Evolutionary conservation across 2,888 invertebrate genomes (phyloP).

Genomic region (Halictus quadricinctus): DNA sequence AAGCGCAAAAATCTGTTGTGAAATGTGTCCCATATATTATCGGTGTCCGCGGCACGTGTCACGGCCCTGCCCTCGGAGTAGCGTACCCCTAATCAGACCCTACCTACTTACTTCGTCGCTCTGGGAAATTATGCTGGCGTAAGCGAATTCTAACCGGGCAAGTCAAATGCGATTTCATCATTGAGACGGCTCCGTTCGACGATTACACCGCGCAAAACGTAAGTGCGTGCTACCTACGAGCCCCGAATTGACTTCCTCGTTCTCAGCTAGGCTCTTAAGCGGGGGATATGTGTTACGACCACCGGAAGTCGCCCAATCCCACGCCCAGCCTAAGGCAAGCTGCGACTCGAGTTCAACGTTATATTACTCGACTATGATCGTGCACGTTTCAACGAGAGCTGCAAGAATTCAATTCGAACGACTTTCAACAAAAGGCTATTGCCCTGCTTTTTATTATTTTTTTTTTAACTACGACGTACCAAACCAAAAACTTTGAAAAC

Average conservation of each 20-base stretch:
- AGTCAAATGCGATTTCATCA: conserved; percentile 42
- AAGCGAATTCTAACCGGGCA: conserved; percentile 25
- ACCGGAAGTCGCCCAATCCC: conserved; percentile 35
- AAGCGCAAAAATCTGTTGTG: conserved; percentile 69
- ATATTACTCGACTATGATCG: background rate
- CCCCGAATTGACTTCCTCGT: conserved; percentile 42
- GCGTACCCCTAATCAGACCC: conserved; percentile 56
- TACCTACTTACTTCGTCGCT: conserved; percentile 61
- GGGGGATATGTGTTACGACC: conserved; percentile 17
- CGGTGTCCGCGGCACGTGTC: conserved; percentile 37
- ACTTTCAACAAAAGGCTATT: background rate
- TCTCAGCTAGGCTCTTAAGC: conserved; percentile 28
- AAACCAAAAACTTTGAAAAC: background rate
- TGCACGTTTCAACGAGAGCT: background rate
- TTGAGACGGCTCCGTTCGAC: conserved; percentile 22
- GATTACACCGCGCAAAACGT: conserved; percentile 38
- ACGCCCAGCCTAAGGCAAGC: conserved; percentile 18
- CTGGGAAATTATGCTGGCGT: conserved; percentile 29
- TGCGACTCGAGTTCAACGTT: background rate
- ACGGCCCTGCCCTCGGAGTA: conserved; percentile 65
- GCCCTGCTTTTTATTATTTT: background rate
- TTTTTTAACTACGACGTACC: background rate
- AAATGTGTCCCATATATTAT: conserved; percentile 53
- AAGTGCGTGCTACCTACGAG: conserved; percentile 39
- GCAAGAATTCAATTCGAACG: background rate